A percentile compares a stretch with the other conserved stretches of the same genome.
phyloP scores from a whole-genome alignment of 2,113 vertebrate genomes.

The Leucopternis melanops region DNA sequence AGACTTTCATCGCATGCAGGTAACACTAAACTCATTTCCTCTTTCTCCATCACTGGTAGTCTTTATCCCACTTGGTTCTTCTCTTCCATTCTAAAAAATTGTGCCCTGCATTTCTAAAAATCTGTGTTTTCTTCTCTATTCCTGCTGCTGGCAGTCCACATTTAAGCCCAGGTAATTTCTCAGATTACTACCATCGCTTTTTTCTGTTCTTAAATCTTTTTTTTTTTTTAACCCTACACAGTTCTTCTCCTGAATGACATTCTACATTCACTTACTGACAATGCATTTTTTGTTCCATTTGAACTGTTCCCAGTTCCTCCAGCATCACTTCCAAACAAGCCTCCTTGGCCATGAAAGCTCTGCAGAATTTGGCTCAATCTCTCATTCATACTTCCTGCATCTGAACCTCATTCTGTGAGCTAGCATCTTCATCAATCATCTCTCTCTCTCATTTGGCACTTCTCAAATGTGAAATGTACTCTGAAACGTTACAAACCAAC shows the following conservation, averaged over 20 bases:
- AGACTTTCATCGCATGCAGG: background rate
- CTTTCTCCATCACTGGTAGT: background rate
- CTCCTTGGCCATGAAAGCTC: background rate
- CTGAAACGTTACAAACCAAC: background rate
- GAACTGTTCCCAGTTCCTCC: slow-evolving; percentile 31
- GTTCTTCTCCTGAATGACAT: background rate
- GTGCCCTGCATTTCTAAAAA: background rate
- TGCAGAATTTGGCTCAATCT: slow-evolving; percentile 27
- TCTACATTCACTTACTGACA: slow-evolving; percentile 11
- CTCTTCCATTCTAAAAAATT: background rate
- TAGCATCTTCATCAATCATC: slow-evolving; percentile 11
- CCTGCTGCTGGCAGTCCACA: background rate
- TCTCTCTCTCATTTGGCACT: background rate
- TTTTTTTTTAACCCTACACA: background rate
- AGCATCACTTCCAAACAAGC: slow-evolving; percentile 32
- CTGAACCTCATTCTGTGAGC: slow-evolving; percentile 40
- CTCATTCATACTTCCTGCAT: slow-evolving; percentile 46
- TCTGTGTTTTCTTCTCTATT: background rate
- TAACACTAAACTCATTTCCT: background rate
- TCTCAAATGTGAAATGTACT: slow-evolving; percentile 6
- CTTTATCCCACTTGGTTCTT: background rate
- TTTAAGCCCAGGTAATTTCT: background rate
- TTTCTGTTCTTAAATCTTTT: background rate
- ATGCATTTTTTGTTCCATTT: slow-evolving; percentile 29
- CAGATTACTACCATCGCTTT: background rate